These are phyloP conservation scores for Circaetus gallicus DNA, from an alignment of 2,113 vertebrate species.

Conservation along the genomic window DNA sequence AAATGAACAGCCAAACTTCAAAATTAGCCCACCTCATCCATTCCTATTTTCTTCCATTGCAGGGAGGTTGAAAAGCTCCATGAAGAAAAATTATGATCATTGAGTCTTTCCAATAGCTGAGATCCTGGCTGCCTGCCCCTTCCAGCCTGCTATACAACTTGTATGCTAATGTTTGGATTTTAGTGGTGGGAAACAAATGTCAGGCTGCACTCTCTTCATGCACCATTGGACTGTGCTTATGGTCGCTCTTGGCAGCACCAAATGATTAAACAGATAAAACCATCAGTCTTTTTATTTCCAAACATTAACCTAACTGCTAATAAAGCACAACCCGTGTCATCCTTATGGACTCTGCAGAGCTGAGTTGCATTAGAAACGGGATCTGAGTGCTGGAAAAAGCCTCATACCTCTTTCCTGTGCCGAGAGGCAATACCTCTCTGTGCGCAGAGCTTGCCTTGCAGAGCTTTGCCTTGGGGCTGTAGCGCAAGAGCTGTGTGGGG, in stretches of 20 bases:
- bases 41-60: background rate
- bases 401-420: conserved; percentile 46
- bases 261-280: conserved; percentile 65
- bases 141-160: conserved; percentile 39
- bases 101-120: conserved; percentile 17
- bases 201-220: conserved; percentile 28
- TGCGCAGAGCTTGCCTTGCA: background rate
- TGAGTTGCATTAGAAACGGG: conserved; percentile 68
- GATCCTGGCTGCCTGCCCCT: conserved; percentile 36
- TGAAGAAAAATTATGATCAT: background rate
- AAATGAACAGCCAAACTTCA: background rate
- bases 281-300: conserved; percentile 66
- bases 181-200: conserved; percentile 22
- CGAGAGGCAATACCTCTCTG: background rate
- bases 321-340: conserved; percentile 41
- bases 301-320: conserved; percentile 72
- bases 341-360: conserved; percentile 51
- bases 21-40: background rate
- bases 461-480: background rate
- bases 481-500: background rate
- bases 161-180: conserved; percentile 36
- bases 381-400: conserved; percentile 58
- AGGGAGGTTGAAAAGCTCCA: background rate
- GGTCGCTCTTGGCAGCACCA: conserved; percentile 43
- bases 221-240: conserved; percentile 53